phyloP scores from a whole-genome alignment of 2,113 vertebrate genomes.

The Meles meles region DNA sequence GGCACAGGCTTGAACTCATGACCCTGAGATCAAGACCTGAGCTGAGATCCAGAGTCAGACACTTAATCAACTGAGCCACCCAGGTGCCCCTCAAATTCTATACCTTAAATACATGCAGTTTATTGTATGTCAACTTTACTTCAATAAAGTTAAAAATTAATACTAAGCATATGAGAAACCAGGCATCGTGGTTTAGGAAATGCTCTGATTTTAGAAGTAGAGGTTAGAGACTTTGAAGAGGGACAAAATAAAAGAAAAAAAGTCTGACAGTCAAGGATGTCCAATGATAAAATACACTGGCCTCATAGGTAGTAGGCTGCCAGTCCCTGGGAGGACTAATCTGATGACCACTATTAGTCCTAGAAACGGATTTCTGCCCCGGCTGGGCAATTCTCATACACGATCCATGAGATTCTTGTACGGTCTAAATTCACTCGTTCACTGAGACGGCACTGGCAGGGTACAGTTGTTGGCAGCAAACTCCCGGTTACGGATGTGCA shows the following conservation, averaged over 20 bases:
- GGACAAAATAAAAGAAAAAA: neutral
- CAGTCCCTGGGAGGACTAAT: neutral
- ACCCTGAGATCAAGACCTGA: neutral
- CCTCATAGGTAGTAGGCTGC: neutral
- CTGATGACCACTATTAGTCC: neutral
- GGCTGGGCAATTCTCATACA: neutral
- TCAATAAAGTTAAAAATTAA: neutral
- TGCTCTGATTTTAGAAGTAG: neutral
- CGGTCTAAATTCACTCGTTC: neutral
- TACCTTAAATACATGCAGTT: neutral
- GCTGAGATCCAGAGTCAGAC: neutral
- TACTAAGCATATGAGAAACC: neutral
- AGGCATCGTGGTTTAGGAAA: neutral
- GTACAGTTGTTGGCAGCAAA: neutral
- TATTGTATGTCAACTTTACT: neutral
- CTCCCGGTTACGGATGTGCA: neutral
- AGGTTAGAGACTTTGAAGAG: neutral
- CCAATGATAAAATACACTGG: neutral
- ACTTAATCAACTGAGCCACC: neutral
- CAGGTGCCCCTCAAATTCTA: neutral
- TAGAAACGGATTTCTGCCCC: neutral
- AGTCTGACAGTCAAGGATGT: neutral
- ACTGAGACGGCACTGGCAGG: neutral
- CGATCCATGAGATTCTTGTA: neutral
- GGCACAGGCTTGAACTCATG: neutral